Percentiles rank a stretch among this genome's conserved stretches.
Conservation (phyloP, 2,797 vertebrate species). For the Lepidocolaptes lacrymiger region DNA sequence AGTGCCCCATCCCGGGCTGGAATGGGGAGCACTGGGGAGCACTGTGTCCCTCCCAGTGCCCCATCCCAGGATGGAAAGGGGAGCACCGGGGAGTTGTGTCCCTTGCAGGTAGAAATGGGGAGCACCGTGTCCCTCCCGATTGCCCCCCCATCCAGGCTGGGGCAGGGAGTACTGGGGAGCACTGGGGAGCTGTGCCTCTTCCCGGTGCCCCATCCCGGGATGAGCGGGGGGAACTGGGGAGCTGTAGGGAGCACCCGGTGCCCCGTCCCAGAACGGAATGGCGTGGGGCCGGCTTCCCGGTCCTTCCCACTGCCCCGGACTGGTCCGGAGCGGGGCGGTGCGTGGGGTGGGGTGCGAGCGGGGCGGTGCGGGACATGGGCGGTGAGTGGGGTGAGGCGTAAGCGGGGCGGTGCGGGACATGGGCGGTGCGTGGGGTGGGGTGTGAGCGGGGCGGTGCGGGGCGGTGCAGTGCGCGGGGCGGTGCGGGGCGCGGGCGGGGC, state of each 20-base stretch:
- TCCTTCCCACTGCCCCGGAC: background rate
- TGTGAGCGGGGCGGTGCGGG: no score
- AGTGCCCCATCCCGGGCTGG: no score
- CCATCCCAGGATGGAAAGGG: no score
- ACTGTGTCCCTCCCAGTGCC: background rate
- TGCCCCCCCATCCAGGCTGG: background rate
- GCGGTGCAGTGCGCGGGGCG: no score
- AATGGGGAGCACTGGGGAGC: background rate
- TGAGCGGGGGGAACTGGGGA: background rate
- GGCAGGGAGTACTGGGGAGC: background rate
- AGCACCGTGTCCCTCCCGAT: no score
- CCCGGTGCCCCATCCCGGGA: background rate
- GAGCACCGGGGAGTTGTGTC: background rate
- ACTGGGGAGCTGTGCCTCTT: background rate
- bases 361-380: no score
- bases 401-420: no score
- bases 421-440: no score
- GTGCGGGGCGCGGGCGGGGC: background rate
- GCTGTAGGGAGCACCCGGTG: background rate
- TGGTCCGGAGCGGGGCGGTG: background rate
- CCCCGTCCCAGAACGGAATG: background rate
- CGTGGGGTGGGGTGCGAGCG: no score
- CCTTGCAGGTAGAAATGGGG: background rate
- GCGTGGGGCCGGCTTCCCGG: accelerated
- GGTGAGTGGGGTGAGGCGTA: no score